A percentile compares a stretch with the other conserved stretches of the same genome.
Evolutionary conservation across 2,113 vertebrate species (phyloP).

Genomic region (Nasalis larvatus): DNA sequence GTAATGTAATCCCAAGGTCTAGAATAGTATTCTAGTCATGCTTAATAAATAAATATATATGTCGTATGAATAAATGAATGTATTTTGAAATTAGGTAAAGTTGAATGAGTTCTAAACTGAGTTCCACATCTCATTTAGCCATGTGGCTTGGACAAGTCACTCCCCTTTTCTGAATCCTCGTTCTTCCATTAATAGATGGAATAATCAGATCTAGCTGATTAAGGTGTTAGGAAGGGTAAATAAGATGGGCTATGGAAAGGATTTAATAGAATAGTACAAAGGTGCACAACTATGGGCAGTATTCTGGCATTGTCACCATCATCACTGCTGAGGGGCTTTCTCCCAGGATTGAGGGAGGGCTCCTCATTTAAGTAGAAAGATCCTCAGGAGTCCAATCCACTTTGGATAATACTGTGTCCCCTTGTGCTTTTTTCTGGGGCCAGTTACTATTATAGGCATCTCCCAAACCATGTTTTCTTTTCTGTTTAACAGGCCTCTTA

Average conservation of each 20-base stretch:
- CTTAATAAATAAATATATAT: not conserved
- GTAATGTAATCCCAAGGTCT: not conserved
- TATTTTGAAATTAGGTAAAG: not conserved
- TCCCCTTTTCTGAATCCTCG: not conserved
- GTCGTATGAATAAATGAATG: not conserved
- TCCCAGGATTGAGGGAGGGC: not conserved
- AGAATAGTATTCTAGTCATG: not conserved
- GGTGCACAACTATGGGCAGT: too few relatives aligned
- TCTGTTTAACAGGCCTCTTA: not conserved
- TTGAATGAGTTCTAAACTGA: not conserved
- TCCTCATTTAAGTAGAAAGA: not conserved
- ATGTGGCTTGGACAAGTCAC: not conserved
- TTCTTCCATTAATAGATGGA: not conserved
- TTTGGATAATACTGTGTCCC: too few relatives aligned
- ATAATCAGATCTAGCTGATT: not conserved
- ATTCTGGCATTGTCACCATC: not conserved
- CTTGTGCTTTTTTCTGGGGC: not conserved
- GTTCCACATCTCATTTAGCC: not conserved
- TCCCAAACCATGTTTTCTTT: not conserved
- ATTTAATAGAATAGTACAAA: not conserved
- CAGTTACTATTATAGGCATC: not conserved
- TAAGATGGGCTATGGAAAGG: not conserved
- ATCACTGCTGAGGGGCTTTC: not conserved
- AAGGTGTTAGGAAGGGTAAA: not conserved
- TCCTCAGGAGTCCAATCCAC: not conserved